phyloP scores from a whole-genome alignment of 2,113 vertebrate species.

The Paramisgurnus dabryanus region DNA sequence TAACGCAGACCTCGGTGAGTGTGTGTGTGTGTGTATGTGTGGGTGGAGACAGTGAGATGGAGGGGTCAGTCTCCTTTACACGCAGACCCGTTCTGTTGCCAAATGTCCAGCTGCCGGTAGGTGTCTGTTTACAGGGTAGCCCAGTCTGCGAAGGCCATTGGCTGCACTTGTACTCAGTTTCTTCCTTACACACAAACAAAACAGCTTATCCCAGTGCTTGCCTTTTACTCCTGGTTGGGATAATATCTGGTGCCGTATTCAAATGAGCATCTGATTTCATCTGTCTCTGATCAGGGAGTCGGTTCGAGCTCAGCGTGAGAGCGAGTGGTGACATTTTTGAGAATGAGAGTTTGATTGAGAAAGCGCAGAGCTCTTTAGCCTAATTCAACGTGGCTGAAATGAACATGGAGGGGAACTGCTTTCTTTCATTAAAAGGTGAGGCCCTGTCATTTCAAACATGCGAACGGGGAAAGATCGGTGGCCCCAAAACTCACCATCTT shows the following conservation, averaged over 20 bases:
- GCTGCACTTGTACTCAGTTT: background rate
- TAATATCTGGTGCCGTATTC: slow-evolving; percentile 45
- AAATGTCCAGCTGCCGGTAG: slow-evolving; percentile 88
- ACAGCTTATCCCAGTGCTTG: slow-evolving; percentile 34
- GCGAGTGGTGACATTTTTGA: slow-evolving; percentile 12
- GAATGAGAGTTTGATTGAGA: slow-evolving; percentile 37
- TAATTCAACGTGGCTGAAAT: slow-evolving; percentile 65
- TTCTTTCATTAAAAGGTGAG: slow-evolving; percentile 68
- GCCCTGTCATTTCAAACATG: slow-evolving; percentile 59
- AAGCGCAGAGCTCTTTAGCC: slow-evolving; percentile 44
- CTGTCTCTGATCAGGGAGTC: slow-evolving; percentile 19
- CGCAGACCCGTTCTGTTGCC: slow-evolving; percentile 74
- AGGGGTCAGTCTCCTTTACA: slow-evolving; percentile 78
- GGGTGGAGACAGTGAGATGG: slow-evolving; percentile 62
- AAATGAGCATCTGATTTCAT: slow-evolving; percentile 50
- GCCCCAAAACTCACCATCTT: slow-evolving; percentile 39
- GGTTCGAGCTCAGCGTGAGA: background rate
- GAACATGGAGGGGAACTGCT: slow-evolving; percentile 60
- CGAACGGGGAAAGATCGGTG: slow-evolving; percentile 55
- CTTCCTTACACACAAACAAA: slow-evolving; percentile 33
- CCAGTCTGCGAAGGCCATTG: slow-evolving; percentile 39
- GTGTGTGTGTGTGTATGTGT: slow-evolving; percentile 59
- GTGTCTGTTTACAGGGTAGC: slow-evolving; percentile 68
- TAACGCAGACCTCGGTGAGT: slow-evolving; percentile 52
- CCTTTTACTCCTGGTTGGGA: slow-evolving; percentile 50